A percentile compares a stretch with the other conserved stretches of the same genome.
phyloP scores from a whole-genome alignment of 2,797 vertebrate species.

The Leptoclinus maculatus region DNA sequence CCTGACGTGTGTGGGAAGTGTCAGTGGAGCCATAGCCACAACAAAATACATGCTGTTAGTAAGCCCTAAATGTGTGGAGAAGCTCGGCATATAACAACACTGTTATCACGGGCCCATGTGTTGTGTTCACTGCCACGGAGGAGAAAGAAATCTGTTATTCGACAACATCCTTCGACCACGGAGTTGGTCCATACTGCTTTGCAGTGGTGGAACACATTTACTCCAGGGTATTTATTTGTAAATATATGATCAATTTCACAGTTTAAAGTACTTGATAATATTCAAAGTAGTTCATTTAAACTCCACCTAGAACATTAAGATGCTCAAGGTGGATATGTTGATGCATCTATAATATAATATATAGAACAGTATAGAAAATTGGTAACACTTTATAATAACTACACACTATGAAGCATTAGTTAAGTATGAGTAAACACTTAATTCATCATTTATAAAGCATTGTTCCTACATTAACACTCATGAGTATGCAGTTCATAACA shows the following conservation, averaged over 20 bases:
- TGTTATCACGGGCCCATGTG: not conserved
- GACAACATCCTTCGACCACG: not conserved
- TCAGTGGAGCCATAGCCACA: not conserved
- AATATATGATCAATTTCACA: not conserved
- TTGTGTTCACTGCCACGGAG: not conserved
- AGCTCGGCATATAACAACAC: not conserved
- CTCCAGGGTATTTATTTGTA: not conserved
- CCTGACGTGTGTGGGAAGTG: not conserved
- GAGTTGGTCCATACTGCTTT: not conserved
- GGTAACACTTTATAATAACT: too few species aligned
- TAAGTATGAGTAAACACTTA: too few species aligned
- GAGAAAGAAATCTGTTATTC: not conserved
- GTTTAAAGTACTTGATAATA: not conserved
- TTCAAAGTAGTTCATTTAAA: not conserved
- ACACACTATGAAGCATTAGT: too few species aligned
- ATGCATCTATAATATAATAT: not conserved
- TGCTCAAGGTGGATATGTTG: not conserved
- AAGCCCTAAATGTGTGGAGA: not conserved
- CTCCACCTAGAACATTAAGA: not conserved
- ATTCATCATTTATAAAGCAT: too few species aligned
- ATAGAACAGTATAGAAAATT: not conserved
- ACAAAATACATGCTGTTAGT: not conserved
- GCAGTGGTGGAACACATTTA: not conserved
- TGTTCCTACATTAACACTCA: too few species aligned
- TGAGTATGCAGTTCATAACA: too few species aligned